These are phyloP conservation scores for Chiropotes sagulatus DNA, from an alignment of 2,797 vertebrate genomes.

Conservation along the genomic window DNA sequence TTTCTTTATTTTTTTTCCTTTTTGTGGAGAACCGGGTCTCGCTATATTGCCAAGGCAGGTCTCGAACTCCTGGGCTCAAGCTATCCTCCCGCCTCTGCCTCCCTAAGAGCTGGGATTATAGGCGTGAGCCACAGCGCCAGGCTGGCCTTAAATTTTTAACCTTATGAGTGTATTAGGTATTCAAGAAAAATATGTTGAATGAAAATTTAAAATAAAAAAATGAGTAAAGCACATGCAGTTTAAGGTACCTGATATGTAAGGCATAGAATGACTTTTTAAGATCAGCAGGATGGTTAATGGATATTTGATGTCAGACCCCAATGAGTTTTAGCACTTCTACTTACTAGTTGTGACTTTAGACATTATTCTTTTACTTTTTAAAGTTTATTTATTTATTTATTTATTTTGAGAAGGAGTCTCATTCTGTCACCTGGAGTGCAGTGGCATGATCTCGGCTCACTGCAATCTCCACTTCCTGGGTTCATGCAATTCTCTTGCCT, in stretches of 20 bases:
- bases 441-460: too few relatives aligned
- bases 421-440: too few relatives aligned
- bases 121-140: neutral
- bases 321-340: neutral
- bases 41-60: too few relatives aligned
- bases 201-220: neutral
- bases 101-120: neutral
- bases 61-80: too few relatives aligned
- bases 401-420: too few relatives aligned
- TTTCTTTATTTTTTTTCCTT: too few relatives aligned
- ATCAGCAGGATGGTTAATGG: neutral
- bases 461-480: too few relatives aligned
- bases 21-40: too few relatives aligned
- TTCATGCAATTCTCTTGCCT: too few relatives aligned
- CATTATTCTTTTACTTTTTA: neutral
- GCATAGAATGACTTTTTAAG: neutral
- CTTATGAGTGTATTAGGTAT: neutral
- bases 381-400: too few relatives aligned
- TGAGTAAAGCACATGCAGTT: neutral
- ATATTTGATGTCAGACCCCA: neutral
- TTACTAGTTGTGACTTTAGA: neutral
- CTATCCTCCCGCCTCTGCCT: too few relatives aligned
- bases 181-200: constrained; percentile 22
- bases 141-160: neutral
- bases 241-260: neutral